Evolutionary conservation across 2,797 vertebrate genomes (phyloP).

Genomic region (Prunella strophiata): DNA sequence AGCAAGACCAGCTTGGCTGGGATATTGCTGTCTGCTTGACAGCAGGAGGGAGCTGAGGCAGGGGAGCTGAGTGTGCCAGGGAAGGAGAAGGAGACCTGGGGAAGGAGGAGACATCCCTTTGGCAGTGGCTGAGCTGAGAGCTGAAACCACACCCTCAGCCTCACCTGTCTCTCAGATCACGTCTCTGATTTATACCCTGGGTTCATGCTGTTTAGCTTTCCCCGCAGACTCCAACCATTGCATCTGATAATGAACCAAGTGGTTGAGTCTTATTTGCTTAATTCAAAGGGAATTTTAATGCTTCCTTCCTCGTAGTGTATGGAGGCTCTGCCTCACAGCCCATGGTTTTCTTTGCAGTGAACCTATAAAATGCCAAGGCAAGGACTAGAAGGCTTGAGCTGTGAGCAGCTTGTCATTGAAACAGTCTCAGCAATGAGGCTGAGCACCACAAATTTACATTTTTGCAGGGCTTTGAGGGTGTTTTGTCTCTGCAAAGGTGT

Average conservation of each 20-base stretch:
- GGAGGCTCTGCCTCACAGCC: neutral
- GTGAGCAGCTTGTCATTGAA: fast-evolving
- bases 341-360: neutral
- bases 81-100: neutral
- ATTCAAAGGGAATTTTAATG: neutral
- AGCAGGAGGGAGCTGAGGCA: neutral
- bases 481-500: neutral
- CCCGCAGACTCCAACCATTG: neutral
- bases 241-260: neutral
- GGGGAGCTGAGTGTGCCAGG: fast-evolving
- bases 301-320: neutral
- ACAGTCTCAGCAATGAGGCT: neutral
- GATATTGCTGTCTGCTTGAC: neutral
- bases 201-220: neutral
- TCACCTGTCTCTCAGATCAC: neutral
- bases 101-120: neutral
- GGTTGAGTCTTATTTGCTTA: conserved; percentile 25
- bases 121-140: neutral
- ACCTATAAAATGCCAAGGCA: neutral
- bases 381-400: fast-evolving
- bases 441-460: neutral
- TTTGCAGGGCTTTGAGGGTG: neutral
- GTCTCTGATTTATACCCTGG: neutral
- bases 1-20: neutral
- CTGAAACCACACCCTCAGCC: neutral